Conservation (phyloP, 64 coral and sea anemone genomes). For the Pocillopora verrucosa region DNA sequence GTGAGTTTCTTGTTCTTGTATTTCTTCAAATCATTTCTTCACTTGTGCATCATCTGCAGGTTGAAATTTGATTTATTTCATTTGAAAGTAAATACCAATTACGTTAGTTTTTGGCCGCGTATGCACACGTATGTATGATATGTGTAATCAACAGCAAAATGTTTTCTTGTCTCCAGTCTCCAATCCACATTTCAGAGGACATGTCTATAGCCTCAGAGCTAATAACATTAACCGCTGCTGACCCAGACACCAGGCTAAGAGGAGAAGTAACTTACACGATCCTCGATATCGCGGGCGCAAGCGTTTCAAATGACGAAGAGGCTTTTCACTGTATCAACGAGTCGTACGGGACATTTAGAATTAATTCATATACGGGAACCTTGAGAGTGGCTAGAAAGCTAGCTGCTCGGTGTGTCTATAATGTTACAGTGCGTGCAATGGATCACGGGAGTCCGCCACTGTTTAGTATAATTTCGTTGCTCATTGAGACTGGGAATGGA, state of each 20-base stretch:
- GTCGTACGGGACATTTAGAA: conserved; percentile 27
- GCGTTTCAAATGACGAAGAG: background rate
- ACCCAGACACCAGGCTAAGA: conserved; percentile 45
- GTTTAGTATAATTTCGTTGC: conserved; percentile 21
- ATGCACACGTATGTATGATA: background rate
- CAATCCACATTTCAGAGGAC: conserved; percentile 20
- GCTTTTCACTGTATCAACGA: conserved; percentile 21
- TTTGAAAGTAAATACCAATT: background rate
- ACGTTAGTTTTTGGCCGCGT: background rate
- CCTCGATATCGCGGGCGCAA: background rate
- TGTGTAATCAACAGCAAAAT: background rate
- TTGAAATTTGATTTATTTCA: too few relatives aligned
- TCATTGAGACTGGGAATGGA: conserved; percentile 29
- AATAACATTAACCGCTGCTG: conserved; percentile 31
- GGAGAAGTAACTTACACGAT: conserved; percentile 40
- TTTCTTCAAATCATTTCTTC: too few relatives aligned
- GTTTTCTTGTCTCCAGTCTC: background rate
- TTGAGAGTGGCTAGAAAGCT: conserved; percentile 20
- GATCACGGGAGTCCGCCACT: conserved; percentile 57
- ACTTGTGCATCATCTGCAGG: too few relatives aligned
- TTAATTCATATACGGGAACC: conserved; percentile 27
- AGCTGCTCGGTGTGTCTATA: conserved; percentile 48
- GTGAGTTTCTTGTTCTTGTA: too few relatives aligned
- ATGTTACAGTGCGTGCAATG: conserved; percentile 40
- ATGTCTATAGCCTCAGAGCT: conserved; percentile 15